phyloP scores from a whole-genome alignment of 2,888 invertebrate species.

The Eristalis arbustorum region DNA sequence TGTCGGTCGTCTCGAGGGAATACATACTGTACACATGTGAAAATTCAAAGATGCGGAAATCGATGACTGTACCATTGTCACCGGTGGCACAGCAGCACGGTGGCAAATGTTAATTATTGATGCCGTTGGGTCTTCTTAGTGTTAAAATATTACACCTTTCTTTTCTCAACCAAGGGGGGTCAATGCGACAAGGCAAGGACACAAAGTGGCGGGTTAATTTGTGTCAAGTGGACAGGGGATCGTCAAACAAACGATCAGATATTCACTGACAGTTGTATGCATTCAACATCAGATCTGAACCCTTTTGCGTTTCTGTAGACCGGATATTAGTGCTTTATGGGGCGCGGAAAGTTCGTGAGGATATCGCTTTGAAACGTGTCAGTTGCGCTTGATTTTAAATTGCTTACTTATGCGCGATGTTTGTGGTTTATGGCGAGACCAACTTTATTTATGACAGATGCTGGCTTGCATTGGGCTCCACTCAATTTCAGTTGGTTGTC shows the following conservation, averaged over 20 bases:
- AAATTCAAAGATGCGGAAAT: constrained; percentile 38
- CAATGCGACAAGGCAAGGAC: constrained; percentile 15
- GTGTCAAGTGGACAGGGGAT: constrained; percentile 15
- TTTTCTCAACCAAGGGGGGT: not conserved
- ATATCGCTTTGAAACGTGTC: not conserved
- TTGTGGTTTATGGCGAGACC: not conserved
- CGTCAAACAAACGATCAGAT: not conserved
- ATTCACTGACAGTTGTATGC: not conserved
- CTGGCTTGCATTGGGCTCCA: not conserved
- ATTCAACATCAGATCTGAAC: not conserved
- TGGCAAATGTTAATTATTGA: constrained; percentile 38
- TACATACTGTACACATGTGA: constrained; percentile 11
- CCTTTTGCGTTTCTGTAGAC: not conserved
- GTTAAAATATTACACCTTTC: constrained; percentile 1
- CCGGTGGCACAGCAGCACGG: constrained; percentile 27
- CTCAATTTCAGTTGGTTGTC: not conserved
- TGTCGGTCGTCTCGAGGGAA: not conserved
- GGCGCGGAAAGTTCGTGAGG: constrained; percentile 22
- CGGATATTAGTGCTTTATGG: constrained; percentile 25
- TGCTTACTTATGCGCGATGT: not conserved
- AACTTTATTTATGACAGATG: not conserved
- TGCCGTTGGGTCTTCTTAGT: constrained; percentile 11
- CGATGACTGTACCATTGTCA: constrained; percentile 22
- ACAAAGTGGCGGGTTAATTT: not conserved
- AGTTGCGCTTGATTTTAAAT: constrained; percentile 22